phyloP scores from a whole-genome alignment of 1,140 invertebrate species.

The Lordiphosa stackelbergi region DNA sequence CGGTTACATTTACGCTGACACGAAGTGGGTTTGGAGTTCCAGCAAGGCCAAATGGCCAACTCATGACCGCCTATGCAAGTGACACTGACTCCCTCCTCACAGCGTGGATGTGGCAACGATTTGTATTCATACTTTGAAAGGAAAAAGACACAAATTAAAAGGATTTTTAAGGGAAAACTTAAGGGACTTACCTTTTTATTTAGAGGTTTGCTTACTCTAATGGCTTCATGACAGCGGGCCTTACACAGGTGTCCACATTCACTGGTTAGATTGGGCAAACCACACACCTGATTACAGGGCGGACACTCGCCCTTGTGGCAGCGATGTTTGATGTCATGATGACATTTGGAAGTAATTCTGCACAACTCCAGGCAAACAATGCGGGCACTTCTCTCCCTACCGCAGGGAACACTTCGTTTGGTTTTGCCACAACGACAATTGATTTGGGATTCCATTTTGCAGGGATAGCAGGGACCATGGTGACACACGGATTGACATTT shows the following conservation, averaged over 20 bases:
- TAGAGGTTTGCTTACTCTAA: slow-evolving; percentile 78
- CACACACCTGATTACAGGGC: slow-evolving; percentile 87
- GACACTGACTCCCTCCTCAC: slow-evolving; percentile 83
- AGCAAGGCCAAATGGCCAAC: slow-evolving; percentile 85
- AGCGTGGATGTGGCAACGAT: slow-evolving; percentile 84
- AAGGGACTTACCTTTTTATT: slow-evolving; percentile 31
- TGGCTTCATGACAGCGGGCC: slow-evolving; percentile 87
- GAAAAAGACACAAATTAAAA: no score
- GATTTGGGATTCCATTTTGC: slow-evolving; percentile 86
- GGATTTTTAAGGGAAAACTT: no score
- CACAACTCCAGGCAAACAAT: slow-evolving; percentile 88
- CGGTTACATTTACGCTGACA: slow-evolving; percentile 81
- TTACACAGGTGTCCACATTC: slow-evolving; percentile 88
- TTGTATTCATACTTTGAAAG: slow-evolving; percentile 80
- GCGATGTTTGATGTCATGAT: slow-evolving; percentile 86
- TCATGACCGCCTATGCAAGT: slow-evolving; percentile 92
- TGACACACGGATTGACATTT: slow-evolving; percentile 93
- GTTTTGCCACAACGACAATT: slow-evolving; percentile 90
- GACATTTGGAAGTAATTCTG: slow-evolving; percentile 86
- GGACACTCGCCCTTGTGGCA: slow-evolving; percentile 95
- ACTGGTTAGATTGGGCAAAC: slow-evolving; percentile 78
- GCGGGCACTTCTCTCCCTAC: slow-evolving; percentile 85
- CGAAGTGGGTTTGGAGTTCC: slow-evolving; percentile 82
- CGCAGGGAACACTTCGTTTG: slow-evolving; percentile 90
- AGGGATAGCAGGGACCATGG: slow-evolving; percentile 93